Evolutionary conservation across 92 coral and sea anemone genomes (phyloP).

Genomic region (Phenganax stokvisi): DNA sequence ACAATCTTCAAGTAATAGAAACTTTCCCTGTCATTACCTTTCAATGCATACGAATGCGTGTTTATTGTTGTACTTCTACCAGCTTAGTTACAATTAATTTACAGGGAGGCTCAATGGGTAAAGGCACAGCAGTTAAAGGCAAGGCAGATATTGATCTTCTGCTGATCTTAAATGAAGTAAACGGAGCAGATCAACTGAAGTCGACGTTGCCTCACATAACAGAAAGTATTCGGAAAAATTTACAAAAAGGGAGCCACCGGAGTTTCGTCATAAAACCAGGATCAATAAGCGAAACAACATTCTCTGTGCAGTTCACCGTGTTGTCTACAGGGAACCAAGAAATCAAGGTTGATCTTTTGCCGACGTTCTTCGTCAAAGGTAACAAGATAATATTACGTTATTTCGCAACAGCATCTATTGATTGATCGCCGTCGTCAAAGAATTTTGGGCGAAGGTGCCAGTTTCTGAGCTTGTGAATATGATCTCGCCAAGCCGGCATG

Average conservation of each 20-base stretch:
- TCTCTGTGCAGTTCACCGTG: slow-evolving; percentile 25
- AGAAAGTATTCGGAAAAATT: background rate
- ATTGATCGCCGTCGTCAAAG: background rate
- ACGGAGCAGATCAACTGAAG: slow-evolving; percentile 17
- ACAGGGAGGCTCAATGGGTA: slow-evolving; percentile 37
- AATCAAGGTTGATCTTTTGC: slow-evolving; percentile 44
- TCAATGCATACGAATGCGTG: too few relatives aligned
- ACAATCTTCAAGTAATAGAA: too few relatives aligned
- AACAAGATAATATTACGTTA: background rate
- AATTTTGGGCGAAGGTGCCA: background rate
- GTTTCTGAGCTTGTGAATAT: too few relatives aligned
- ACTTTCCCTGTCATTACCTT: too few relatives aligned
- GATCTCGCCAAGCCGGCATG: too few relatives aligned
- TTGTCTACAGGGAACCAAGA: background rate
- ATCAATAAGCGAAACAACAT: background rate
- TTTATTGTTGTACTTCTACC: too few relatives aligned
- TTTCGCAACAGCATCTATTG: background rate
- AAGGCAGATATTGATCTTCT: slow-evolving; percentile 52
- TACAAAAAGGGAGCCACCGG: background rate
- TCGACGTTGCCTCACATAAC: background rate
- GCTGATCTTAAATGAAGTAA: slow-evolving; percentile 28
- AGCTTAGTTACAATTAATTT: background rate
- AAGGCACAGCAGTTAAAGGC: slow-evolving; percentile 49
- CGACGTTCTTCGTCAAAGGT: slow-evolving; percentile 34
- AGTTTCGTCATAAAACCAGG: background rate